phyloP scores from a whole-genome alignment of 2,888 invertebrate genomes.

The Nemotelus nigrinus region DNA sequence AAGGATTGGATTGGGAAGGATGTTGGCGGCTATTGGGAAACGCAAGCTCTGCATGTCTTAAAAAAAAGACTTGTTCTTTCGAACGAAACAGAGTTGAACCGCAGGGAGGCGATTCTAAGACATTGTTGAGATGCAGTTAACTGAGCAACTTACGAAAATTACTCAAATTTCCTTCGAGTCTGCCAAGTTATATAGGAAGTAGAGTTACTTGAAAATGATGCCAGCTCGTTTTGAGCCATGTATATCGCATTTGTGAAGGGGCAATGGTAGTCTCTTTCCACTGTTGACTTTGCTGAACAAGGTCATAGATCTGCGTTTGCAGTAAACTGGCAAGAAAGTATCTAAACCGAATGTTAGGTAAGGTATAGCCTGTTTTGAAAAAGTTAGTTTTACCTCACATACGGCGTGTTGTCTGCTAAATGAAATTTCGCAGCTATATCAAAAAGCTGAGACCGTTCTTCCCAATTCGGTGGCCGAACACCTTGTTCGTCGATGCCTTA shows the following conservation, averaged over 20 bases:
- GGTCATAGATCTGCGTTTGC: slow-evolving; percentile 78
- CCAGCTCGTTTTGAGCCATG: slow-evolving; percentile 76
- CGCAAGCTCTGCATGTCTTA: no score
- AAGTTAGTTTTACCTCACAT: slow-evolving; percentile 68
- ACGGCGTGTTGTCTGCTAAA: slow-evolving; percentile 76
- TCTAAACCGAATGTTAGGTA: slow-evolving; percentile 61
- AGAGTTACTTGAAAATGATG: slow-evolving; percentile 70
- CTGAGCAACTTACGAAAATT: no score
- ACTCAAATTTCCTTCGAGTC: no score
- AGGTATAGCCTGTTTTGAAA: background rate
- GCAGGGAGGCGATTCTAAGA: no score
- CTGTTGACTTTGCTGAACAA: slow-evolving; percentile 67
- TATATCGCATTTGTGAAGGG: slow-evolving; percentile 77
- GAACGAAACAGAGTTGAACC: no score
- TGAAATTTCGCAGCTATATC: slow-evolving; percentile 79
- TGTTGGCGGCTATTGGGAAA: no score
- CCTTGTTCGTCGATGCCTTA: slow-evolving; percentile 70
- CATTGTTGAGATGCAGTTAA: no score
- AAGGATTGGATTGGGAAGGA: no score
- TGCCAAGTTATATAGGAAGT: no score
- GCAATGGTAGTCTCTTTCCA: slow-evolving; percentile 66
- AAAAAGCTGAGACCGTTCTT: slow-evolving; percentile 69
- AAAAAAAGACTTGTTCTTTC: no score
- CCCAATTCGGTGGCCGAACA: slow-evolving; percentile 66
- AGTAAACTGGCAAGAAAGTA: slow-evolving; percentile 80